Conservation (phyloP, 2,888 invertebrate genomes). For the Drosophila pegasa region DNA sequence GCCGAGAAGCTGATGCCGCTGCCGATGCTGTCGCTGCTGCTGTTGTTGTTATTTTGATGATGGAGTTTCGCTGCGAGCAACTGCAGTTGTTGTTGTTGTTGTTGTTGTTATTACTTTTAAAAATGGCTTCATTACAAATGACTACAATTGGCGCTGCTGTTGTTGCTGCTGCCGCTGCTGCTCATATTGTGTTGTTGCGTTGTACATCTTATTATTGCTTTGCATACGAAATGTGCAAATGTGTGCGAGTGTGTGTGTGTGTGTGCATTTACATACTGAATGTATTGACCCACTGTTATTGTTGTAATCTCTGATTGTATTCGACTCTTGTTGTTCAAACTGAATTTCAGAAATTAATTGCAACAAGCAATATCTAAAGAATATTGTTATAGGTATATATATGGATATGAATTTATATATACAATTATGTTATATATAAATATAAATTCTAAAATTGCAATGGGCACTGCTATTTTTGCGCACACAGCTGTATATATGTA, state of each 20-base stretch:
- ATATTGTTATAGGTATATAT: background rate
- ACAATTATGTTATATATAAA: too few species aligned
- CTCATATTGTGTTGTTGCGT: conserved; percentile 15
- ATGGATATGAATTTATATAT: too few species aligned
- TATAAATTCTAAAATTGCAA: too few species aligned
- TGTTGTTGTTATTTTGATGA: conserved; percentile 32
- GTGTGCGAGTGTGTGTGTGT: background rate
- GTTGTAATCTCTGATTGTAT: conserved; percentile 1
- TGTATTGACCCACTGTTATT: conserved; percentile 9
- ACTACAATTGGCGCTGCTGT: conserved; percentile 42
- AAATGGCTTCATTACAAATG: conserved; percentile 71
- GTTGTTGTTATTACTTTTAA: conserved; percentile 41
- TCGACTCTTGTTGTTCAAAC: background rate
- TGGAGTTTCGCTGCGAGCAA: conserved; percentile 36
- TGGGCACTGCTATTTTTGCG: too few species aligned
- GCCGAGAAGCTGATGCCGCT: conserved; percentile 12
- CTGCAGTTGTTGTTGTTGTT: conserved; percentile 16
- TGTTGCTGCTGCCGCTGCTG: conserved; percentile 16
- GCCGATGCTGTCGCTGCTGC: conserved; percentile 4
- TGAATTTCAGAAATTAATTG: background rate
- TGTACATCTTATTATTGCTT: conserved; percentile 33
- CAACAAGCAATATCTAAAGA: background rate
- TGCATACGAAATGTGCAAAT: conserved; percentile 5
- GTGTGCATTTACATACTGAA: background rate
- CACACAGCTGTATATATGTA: too few species aligned